Evolutionary conservation across 2,888 invertebrate species (phyloP).

Genomic region (Mythimna loreyi): DNA sequence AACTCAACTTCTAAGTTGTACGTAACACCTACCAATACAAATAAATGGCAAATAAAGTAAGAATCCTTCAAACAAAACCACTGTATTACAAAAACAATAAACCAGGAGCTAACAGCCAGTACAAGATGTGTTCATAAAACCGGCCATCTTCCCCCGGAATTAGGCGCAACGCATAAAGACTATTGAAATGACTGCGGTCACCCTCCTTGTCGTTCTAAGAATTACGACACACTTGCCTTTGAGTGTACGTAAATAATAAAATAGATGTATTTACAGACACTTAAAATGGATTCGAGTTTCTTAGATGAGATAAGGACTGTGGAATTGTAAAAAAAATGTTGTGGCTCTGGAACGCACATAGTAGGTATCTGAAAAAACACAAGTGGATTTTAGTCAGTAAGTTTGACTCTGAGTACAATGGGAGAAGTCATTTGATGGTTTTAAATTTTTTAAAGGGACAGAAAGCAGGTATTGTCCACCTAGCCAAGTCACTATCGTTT

Average conservation of each 20-base stretch:
- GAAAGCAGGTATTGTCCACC: too few species aligned
- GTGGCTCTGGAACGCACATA: too few species aligned
- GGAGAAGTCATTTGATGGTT: too few species aligned
- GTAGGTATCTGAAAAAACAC: too few species aligned
- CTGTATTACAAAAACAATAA: slow-evolving; percentile 22
- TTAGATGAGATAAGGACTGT: neutral
- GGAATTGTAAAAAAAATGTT: neutral
- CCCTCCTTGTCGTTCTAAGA: slow-evolving; percentile 40
- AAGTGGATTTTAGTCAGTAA: too few species aligned
- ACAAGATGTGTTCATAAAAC: slow-evolving; percentile 50
- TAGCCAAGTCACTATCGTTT: too few species aligned
- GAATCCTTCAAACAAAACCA: neutral
- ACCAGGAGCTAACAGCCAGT: slow-evolving; percentile 30
- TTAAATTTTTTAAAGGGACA: too few species aligned
- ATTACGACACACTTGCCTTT: slow-evolving; percentile 58
- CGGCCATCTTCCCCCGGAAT: slow-evolving; percentile 33
- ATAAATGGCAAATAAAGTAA: neutral
- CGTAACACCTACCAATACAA: neutral
- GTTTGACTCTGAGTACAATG: too few species aligned
- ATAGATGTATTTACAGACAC: slow-evolving; percentile 9
- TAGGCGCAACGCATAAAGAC: slow-evolving; percentile 48
- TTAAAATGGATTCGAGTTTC: neutral
- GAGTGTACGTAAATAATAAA: slow-evolving; percentile 46
- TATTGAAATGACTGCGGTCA: slow-evolving; percentile 52
- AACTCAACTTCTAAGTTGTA: too few species aligned